Evolutionary conservation across 30 jellyfish, hydroid and myxozoan species (phyloP).

Genomic region (Turritopsis rubra): DNA sequence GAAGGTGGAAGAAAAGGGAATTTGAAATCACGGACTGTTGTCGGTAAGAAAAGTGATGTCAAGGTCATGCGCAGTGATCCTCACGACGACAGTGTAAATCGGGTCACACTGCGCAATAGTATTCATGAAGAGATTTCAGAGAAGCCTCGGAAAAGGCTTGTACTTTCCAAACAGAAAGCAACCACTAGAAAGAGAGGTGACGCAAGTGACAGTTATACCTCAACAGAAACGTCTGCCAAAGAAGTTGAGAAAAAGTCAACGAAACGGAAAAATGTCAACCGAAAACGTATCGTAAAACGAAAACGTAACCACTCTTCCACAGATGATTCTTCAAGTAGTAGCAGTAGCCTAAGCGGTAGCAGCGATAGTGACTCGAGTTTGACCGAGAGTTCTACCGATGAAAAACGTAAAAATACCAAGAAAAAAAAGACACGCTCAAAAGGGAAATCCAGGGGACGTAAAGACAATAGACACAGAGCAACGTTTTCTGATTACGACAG

Average conservation of each 20-base stretch:
- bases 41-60: not conserved
- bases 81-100: not conserved
- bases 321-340: not conserved
- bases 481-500: constrained; percentile 39
- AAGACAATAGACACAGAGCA: constrained; percentile 4
- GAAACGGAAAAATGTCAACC: not conserved
- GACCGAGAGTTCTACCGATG: constrained; percentile 31
- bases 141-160: constrained; percentile 4
- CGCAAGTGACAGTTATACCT: not conserved
- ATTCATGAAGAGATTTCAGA: constrained; percentile 8
- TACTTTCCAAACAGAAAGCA: not conserved
- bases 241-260: not conserved
- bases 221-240: not conserved
- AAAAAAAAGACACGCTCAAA: not conserved
- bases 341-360: not conserved
- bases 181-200: not conserved
- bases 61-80: not conserved
- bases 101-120: constrained; percentile 9
- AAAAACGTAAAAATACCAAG: constrained; percentile 16
- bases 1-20: not conserved
- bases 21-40: not conserved
- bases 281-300: not conserved
- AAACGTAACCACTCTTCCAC: not conserved
- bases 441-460: not conserved
- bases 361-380: constrained; percentile 27